Evolutionary conservation across 2,888 invertebrate genomes (phyloP).

Genomic region (Orchesella flavescens): DNA sequence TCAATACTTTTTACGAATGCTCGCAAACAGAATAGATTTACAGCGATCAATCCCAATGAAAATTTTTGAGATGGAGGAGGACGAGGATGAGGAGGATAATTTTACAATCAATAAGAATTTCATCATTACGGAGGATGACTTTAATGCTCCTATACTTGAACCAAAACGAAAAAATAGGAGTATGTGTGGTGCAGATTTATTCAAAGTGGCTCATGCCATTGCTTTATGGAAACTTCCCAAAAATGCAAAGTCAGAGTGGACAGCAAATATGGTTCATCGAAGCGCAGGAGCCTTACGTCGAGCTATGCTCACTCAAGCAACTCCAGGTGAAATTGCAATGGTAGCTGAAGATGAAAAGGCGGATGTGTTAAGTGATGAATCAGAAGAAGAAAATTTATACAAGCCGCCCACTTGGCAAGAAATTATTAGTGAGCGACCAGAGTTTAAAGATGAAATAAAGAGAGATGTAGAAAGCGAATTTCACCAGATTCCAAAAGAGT

Average conservation of each 20-base stretch:
- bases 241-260: constrained; percentile 54
- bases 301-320: constrained; percentile 53
- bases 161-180: neutral
- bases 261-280: constrained; percentile 32
- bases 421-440: constrained; percentile 42
- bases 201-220: constrained; percentile 44
- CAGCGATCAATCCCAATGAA: constrained; percentile 40
- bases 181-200: constrained; percentile 17
- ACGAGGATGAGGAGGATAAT: constrained; percentile 43
- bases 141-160: constrained; percentile 6
- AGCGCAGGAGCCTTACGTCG: constrained; percentile 32
- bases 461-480: constrained; percentile 35
- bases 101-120: constrained; percentile 39
- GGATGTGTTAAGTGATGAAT: constrained; percentile 9
- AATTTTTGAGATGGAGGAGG: constrained; percentile 23
- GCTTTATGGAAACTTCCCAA: constrained; percentile 57
- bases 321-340: constrained; percentile 52
- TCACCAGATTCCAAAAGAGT: neutral
- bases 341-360: constrained; percentile 49
- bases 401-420: constrained; percentile 54
- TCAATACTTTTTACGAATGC: constrained; percentile 50
- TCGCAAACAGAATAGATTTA: constrained; percentile 60
- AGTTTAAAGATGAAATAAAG: constrained; percentile 24
- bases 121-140: constrained; percentile 12
- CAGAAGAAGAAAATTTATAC: constrained; percentile 40